Evolutionary conservation across 2,888 invertebrate species (phyloP).

Genomic region (Antitype chi): DNA sequence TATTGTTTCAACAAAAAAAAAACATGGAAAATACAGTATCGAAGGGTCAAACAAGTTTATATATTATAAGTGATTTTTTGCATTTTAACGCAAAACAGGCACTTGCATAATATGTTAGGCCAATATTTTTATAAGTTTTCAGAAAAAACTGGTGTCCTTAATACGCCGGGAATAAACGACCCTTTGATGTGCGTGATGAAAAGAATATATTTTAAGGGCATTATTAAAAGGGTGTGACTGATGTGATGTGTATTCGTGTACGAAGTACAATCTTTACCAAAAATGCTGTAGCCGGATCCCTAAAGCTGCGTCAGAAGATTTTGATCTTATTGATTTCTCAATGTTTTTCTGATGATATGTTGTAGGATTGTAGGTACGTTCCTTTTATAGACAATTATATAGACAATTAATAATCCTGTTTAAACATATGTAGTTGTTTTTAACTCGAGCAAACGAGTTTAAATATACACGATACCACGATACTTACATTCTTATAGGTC

Average conservation of each 20-base stretch:
- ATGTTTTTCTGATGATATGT: conserved; percentile 48
- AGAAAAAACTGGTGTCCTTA: conserved; percentile 49
- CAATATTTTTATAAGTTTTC: conserved; percentile 37
- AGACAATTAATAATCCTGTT: conserved; percentile 63
- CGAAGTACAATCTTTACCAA: conserved; percentile 14
- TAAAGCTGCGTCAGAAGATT: conserved; percentile 1
- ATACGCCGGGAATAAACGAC: conserved; percentile 53
- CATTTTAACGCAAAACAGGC: conserved; percentile 12
- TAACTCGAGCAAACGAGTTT: conserved; percentile 61
- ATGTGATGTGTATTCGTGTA: conserved; percentile 8
- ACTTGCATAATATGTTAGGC: conserved; percentile 8
- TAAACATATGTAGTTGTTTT: conserved; percentile 54
- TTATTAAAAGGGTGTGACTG: conserved; percentile 39
- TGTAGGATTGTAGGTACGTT: conserved; percentile 19
- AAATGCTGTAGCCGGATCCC: not conserved
- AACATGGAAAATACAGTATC: not conserved
- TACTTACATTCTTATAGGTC: conserved; percentile 57
- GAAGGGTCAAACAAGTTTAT: conserved; percentile 9
- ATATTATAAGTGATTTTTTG: conserved; percentile 3
- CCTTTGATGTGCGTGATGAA: conserved; percentile 62
- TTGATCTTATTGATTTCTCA: conserved; percentile 10
- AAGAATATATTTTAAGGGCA: conserved; percentile 45
- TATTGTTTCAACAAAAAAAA: not conserved
- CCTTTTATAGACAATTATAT: conserved; percentile 54
- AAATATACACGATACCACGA: conserved; percentile 44